Base-by-base conservation (phyloP, 2,113 vertebrate species). In the Corydoras maculifer region DNA sequence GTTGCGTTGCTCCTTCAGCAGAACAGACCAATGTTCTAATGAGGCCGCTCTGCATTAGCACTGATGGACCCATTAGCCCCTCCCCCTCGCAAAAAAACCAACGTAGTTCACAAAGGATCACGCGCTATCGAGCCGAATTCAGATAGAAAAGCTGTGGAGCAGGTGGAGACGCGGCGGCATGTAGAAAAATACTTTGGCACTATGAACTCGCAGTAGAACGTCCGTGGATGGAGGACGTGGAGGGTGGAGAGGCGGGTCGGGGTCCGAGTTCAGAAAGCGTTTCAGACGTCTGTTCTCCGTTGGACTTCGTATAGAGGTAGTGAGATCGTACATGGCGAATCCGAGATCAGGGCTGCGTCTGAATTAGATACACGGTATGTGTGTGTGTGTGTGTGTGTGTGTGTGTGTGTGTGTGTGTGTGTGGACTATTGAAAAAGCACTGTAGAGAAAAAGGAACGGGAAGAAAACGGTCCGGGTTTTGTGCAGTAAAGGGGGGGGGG, bases 231-330 rank as follows among this genome's bases (percentile, higher is more conserved):
- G 58, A 68, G 70, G 68, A 72, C 30, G 58, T 66, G 69, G 69
- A 49, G 70, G 70, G 67, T 75, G 71, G 65, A 68, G 73, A 78
- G 80, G 55, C 62, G 53, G 65, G 65, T 25, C 18, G 18, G 18
- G 18, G 18, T 25, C 18, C 63, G 59, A 25, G 31, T 49, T 35
- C 30, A 61, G n/a, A 72, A 49, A 75, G 78, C 76, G 71, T 58
- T 65, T 72, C 57, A 75, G 76, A 75, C 72, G 55, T 59, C 13
- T n/a, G 65, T 72, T 78, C 66, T 8, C 69, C 76, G 68, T 82
- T 63, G 72, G 69, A 70, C 69, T 80, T 78, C 80, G 74, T 30
- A 54, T 78, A 89, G 94, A 95, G 94, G 93, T 93, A 95, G 92
- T 62, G 87, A 89, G 80, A 81, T 62, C 35, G 13, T 14, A 11